Percentiles rank a stretch among this genome's conserved stretches.
Conservation (phyloP, 2,113 vertebrate species). For the Rostratula benghalensis region DNA sequence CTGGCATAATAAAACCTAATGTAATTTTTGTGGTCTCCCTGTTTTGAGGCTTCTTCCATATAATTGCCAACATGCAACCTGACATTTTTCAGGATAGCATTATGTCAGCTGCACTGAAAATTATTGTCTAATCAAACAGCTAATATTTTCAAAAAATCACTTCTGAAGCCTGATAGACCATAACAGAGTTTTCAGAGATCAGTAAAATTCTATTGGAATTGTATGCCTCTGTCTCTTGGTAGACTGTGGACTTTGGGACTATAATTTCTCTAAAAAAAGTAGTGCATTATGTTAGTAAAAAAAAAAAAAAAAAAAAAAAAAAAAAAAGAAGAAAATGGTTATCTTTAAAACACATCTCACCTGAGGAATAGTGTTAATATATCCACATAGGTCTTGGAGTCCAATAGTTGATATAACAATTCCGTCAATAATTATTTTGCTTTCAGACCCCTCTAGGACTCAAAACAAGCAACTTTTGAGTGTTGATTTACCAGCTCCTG, state of each 20-base stretch:
- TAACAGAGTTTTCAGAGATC: neutral
- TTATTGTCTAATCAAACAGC: too few species aligned
- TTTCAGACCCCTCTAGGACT: conserved; percentile 62
- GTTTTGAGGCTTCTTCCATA: neutral
- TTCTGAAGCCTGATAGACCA: neutral
- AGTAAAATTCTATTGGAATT: neutral
- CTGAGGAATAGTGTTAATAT: conserved; percentile 74
- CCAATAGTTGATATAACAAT: conserved; percentile 68
- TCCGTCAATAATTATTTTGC: conserved; percentile 71
- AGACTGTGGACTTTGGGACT: neutral
- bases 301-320: neutral
- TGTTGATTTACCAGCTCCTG: conserved; percentile 67
- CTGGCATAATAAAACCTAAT: neutral
- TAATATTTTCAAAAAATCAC: neutral
- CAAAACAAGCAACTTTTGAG: conserved; percentile 71
- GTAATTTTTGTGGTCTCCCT: neutral
- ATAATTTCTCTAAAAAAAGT: neutral
- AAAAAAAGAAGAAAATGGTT: too few species aligned
- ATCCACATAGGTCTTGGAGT: conserved; percentile 67
- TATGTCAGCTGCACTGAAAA: neutral
- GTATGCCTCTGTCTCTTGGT: neutral
- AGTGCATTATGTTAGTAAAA: neutral
- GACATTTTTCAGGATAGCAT: neutral
- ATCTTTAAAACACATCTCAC: conserved; percentile 20
- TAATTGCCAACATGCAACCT: neutral